A percentile compares a stretch with the other conserved stretches of the same genome.
phyloP scores from a whole-genome alignment of 2,888 invertebrate species.

The Heliconius ethilla region DNA sequence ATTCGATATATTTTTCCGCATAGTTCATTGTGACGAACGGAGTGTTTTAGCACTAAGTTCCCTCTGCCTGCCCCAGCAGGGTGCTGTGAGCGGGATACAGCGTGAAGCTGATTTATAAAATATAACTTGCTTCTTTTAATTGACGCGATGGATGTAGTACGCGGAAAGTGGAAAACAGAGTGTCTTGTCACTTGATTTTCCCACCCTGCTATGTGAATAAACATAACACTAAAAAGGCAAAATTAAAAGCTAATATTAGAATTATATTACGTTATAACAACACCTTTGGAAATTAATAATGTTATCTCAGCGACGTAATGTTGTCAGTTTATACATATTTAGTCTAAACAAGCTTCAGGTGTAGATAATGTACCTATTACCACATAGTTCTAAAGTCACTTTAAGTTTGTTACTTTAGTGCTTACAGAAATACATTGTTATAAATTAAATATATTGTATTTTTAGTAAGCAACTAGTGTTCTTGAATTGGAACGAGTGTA shows the following conservation, averaged over 20 bases:
- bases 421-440: background rate
- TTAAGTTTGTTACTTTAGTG: slow-evolving; percentile 13
- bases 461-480: background rate
- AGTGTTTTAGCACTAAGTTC: no score
- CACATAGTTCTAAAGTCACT: slow-evolving; percentile 1
- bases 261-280: background rate
- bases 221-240: background rate
- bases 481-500: background rate
- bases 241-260: background rate
- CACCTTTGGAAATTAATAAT: slow-evolving; percentile 4
- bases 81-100: no score
- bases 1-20: no score
- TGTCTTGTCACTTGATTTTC: no score
- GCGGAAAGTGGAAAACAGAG: no score
- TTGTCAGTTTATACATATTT: background rate
- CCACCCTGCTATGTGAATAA: no score
- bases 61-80: no score
- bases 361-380: slow-evolving; percentile 19
- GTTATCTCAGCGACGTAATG: background rate
- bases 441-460: background rate
- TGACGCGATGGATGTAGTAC: no score
- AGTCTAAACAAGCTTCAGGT: slow-evolving; percentile 12
- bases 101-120: no score
- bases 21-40: no score
- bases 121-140: no score